Evolutionary conservation across 2,113 vertebrate species (phyloP).

Genomic region (Gymnarchus niloticus): DNA sequence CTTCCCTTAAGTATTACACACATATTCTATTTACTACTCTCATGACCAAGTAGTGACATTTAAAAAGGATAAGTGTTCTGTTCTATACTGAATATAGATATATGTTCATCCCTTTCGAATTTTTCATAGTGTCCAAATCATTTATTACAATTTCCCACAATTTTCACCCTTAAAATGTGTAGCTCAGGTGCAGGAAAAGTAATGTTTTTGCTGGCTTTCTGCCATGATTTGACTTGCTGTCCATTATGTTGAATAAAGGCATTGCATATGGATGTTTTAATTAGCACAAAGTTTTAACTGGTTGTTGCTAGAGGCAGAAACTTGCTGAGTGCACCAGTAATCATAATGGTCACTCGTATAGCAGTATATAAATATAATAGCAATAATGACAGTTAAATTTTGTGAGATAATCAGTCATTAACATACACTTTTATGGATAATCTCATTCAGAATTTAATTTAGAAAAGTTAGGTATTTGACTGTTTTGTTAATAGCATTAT

Average conservation of each 20-base stretch:
- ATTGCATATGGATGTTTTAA: neutral
- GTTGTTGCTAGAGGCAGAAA: neutral
- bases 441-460: neutral
- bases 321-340: neutral
- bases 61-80: neutral
- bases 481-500: too few species aligned
- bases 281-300: neutral
- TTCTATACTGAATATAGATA: neutral
- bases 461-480: neutral
- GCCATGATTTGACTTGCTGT: neutral
- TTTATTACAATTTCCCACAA: neutral
- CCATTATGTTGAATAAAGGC: neutral
- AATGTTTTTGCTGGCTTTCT: neutral
- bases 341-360: neutral
- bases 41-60: neutral
- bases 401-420: neutral
- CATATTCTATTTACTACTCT: neutral
- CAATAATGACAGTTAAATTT: neutral
- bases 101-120: neutral
- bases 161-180: neutral
- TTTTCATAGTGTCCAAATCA: neutral
- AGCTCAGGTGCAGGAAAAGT: neutral
- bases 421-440: neutral
- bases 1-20: neutral
- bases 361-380: neutral